Evolutionary conservation across 1,140 invertebrate species (phyloP), one percentile per base, ranked within the genome.

Genomic region (Atta colombica): DNA sequence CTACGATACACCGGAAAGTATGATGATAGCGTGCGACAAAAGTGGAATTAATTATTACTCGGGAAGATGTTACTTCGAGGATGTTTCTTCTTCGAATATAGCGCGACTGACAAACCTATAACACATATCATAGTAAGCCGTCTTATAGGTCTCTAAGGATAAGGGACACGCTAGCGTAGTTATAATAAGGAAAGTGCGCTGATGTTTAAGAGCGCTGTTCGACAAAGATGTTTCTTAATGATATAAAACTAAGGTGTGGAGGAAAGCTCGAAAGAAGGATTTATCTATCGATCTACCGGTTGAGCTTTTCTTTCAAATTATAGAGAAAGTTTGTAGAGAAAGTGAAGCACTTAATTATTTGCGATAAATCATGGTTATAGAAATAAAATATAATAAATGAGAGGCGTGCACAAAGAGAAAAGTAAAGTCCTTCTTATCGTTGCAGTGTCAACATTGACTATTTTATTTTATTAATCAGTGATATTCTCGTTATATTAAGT

Each of bases 71-170:
- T 61, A 77, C 74, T 77, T 77, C 31, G 72, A 45, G 65, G 39
- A 91, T 68, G 71, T 89, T 92, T 91, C 88, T 92, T 84, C 53
- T 88, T 87, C 81, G 82, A 82, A 91, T 74, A 89, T 84, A 85
- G 87, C 91, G 90, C 87, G 94, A 95, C 94, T 95, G 94, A 95
- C 88, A 91, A 94, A 93, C 55, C 35, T 92, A 94, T 90, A 92
- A 92, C 87, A 94, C 94, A 95, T 95, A 95, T 95, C 94, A 95
- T 91, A 89, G 84, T 91, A 86, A 63, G 61, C 87, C 85, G 81
- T 91, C 74, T 91, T 25, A 31, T 93, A 88, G 86, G 61, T 93
- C 88, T 92, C 78, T 94, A 93, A 74, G 28, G 72, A 88, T 87
- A 75, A 87, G 65, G 21, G 74, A 78, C 60, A 78, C 25, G 69